Evolutionary conservation across 2,888 invertebrate genomes (phyloP).

Genomic region (Boloria euphrosyne): DNA sequence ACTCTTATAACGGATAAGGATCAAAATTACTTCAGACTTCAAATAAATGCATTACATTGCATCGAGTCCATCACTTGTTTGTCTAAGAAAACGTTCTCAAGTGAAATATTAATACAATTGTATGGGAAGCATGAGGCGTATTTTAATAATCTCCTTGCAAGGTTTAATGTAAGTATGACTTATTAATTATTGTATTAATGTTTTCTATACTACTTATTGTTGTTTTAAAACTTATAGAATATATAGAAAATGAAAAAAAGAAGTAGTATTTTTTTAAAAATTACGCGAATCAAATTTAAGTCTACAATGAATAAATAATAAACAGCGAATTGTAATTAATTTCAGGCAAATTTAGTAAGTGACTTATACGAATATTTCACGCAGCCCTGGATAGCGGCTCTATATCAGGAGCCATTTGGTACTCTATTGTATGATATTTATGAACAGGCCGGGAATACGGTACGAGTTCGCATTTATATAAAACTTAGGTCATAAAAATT

Average conservation of each 20-base stretch:
- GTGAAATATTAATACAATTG: constrained; percentile 82
- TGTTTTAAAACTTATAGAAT: no score
- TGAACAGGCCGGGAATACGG: constrained; percentile 61
- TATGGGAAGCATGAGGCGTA: constrained; percentile 89
- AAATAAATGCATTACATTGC: constrained; percentile 79
- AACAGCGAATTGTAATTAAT: constrained; percentile 9
- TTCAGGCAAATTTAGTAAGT: constrained; percentile 79
- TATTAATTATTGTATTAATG: not conserved
- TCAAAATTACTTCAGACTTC: constrained; percentile 83
- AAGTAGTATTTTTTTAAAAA: no score
- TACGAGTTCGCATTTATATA: constrained; percentile 39
- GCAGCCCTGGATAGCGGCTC: constrained; percentile 84
- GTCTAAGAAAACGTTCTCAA: constrained; percentile 78
- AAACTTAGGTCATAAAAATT: not conserved
- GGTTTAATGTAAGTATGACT: constrained; percentile 77
- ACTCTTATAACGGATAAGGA: constrained; percentile 81
- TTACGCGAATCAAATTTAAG: no score
- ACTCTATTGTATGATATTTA: constrained; percentile 64
- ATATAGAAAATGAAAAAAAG: no score
- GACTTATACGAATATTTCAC: constrained; percentile 86
- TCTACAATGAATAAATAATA: no score
- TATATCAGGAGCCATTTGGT: constrained; percentile 84
- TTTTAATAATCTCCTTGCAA: constrained; percentile 84
- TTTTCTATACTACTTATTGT: no score
- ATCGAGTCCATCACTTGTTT: constrained; percentile 84